A percentile compares a stretch with the other conserved stretches of the same genome.
Conservation (phyloP, 2,113 vertebrate species). For the Cheirogaleus medius region DNA sequence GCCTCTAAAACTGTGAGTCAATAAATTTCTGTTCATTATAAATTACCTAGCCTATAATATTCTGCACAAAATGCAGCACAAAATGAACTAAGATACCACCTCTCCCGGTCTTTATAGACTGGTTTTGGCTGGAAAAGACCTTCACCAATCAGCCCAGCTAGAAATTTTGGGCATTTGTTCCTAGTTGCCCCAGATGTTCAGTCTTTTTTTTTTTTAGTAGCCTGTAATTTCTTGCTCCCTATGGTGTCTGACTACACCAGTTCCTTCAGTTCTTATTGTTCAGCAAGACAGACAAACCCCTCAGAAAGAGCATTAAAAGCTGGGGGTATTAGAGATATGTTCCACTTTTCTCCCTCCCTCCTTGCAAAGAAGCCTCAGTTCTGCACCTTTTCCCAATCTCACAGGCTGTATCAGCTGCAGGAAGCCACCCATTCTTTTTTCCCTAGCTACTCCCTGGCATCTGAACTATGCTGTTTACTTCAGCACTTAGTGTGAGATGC, state of each 20-base stretch:
- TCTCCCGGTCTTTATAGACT: not conserved
- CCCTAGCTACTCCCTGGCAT: not conserved
- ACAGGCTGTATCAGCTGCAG: not conserved
- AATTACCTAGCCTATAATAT: not conserved
- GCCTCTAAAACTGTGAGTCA: not conserved
- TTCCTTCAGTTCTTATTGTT: not conserved
- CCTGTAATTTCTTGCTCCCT: not conserved
- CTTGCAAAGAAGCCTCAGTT: not conserved
- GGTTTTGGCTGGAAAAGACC: not conserved
- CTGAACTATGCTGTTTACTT: not conserved
- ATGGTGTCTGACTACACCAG: not conserved
- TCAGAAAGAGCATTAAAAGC: not conserved
- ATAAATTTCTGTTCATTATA: not conserved
- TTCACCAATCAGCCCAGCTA: not conserved
- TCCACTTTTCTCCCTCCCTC: not conserved
- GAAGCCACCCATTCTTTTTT: not conserved
- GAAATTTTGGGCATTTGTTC: not conserved
- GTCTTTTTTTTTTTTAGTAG: not conserved
- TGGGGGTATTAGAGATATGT: not conserved
- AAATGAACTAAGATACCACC: not conserved
- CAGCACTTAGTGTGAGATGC: not conserved
- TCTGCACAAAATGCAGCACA: not conserved
- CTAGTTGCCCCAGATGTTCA: not conserved
- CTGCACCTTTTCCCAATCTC: not conserved
- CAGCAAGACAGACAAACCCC: not conserved